Base-by-base conservation (phyloP, 2,113 vertebrate species). In the Syngnathoides biaculeatus region DNA sequence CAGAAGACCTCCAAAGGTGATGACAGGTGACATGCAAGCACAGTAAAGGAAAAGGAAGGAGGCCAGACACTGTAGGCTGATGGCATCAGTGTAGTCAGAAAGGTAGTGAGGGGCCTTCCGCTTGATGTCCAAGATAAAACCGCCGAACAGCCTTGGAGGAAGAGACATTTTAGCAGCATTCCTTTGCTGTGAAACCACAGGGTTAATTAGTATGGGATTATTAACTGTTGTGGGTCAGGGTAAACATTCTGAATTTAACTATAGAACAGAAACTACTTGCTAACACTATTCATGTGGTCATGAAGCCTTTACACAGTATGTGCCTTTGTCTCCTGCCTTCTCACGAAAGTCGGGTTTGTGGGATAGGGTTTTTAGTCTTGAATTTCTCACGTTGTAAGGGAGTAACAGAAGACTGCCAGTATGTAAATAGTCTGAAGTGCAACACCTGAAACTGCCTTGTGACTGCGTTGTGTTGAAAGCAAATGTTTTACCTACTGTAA, bases 11-110 rank as follows among this genome's bases (percentile, higher is more conserved):
- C 97, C 97, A 38, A 99, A 99, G 0, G 97, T 99, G 92, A 99
- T 99, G 83, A 99, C 97, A 42, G 97, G 97, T 66, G 97, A 99
- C 97, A 99, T 99, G 87, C 97, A 99, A 71, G 97, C 97, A 87
- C 97, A 99, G 92, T 99, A 99, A 74, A 99, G 94, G 86, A 99
- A 99, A 20, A 99, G 93, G 91, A 99, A 97, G n/a, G 97, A 99
- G 76, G 97, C 97, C 88, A 99, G 88, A 93, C 97, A 99, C 86
- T 99, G 97, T 79, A 99, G 90, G 75, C 95, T 99, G 87, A 98
- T 63, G 75, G 95, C 97, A 64, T 99, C 97, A 8, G 93, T 94
- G 93, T 93, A 98, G 92, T 99, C 97, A 57, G 96, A 98, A 91
- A 95, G 89, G 90, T 96, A 98, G 91, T 95, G 94, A 24, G 94